Evolutionary conservation across 2,113 vertebrate species (phyloP).

Genomic region (Taxidea taxus): DNA sequence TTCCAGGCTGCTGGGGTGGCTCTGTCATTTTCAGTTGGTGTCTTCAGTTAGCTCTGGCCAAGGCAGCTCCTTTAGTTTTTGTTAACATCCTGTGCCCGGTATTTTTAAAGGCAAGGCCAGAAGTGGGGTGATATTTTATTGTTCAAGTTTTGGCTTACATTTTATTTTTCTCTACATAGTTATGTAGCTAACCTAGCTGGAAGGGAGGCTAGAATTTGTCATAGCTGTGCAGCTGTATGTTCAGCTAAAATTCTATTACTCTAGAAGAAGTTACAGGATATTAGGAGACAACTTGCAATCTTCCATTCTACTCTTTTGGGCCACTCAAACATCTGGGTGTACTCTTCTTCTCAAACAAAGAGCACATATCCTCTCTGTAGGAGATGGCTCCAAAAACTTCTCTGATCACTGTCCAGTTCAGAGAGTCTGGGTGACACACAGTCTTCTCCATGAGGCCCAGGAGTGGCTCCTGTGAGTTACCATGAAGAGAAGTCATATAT

Average conservation of each 20-base stretch:
- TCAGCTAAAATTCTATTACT: slow-evolving; percentile 1
- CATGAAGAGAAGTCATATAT: neutral
- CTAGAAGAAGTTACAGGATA: neutral
- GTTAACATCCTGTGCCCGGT: neutral
- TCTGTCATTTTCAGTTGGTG: slow-evolving; percentile 3
- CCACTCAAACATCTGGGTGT: neutral
- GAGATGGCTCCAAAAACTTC: neutral
- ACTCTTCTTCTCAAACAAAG: neutral
- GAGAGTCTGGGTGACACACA: neutral
- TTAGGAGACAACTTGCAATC: neutral
- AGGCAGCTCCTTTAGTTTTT: neutral
- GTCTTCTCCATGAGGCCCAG: neutral
- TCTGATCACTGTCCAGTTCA: neutral
- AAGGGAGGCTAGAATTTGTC: neutral
- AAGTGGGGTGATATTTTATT: slow-evolving; percentile 5
- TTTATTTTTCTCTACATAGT: neutral
- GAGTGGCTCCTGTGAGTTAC: neutral
- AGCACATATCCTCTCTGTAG: neutral
- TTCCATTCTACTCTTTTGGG: neutral
- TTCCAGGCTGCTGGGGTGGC: neutral
- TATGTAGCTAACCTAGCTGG: neutral
- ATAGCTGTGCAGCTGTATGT: neutral
- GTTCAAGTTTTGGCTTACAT: neutral
- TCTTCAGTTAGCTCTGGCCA: neutral
- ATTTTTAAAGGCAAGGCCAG: slow-evolving; percentile 17